Conservation (phyloP, 1,140 invertebrate genomes). For the Plutomurus gul region DNA sequence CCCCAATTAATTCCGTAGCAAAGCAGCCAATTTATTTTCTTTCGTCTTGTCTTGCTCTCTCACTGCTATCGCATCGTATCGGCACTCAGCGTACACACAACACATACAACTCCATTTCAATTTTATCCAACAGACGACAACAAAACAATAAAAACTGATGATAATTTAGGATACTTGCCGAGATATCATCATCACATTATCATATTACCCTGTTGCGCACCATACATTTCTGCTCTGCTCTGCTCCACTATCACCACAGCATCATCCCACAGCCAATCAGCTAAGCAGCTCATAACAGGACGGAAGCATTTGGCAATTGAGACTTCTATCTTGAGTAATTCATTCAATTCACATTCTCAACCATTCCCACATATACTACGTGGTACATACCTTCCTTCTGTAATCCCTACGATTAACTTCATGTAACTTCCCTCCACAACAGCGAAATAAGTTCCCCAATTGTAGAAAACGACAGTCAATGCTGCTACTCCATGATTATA, state of each 20-base stretch:
- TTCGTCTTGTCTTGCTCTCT: background rate
- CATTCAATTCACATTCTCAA: slow-evolving; percentile 12
- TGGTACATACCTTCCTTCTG: background rate
- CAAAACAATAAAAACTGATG: slow-evolving; percentile 25
- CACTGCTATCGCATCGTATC: background rate
- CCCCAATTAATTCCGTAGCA: slow-evolving; percentile 19
- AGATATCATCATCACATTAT: slow-evolving; percentile 25
- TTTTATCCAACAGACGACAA: slow-evolving; percentile 13
- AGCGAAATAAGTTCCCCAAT: no score
- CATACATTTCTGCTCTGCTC: no score
- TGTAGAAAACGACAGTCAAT: background rate
- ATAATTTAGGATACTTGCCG: slow-evolving; percentile 22
- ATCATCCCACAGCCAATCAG: slow-evolving; percentile 21
- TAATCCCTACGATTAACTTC: no score
- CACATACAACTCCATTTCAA: background rate
- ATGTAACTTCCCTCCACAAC: no score
- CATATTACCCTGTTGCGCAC: slow-evolving; percentile 16
- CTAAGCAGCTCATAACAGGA: slow-evolving; percentile 13
- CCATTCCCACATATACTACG: background rate
- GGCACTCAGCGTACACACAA: background rate
- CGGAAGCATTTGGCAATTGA: slow-evolving; percentile 28
- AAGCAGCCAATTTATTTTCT: slow-evolving; percentile 13
- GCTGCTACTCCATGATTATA: background rate
- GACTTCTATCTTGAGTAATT: slow-evolving; percentile 14
- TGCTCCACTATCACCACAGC: background rate